phyloP scores from a whole-genome alignment of 2,888 invertebrate species.

The Philopedon plagiatum region DNA sequence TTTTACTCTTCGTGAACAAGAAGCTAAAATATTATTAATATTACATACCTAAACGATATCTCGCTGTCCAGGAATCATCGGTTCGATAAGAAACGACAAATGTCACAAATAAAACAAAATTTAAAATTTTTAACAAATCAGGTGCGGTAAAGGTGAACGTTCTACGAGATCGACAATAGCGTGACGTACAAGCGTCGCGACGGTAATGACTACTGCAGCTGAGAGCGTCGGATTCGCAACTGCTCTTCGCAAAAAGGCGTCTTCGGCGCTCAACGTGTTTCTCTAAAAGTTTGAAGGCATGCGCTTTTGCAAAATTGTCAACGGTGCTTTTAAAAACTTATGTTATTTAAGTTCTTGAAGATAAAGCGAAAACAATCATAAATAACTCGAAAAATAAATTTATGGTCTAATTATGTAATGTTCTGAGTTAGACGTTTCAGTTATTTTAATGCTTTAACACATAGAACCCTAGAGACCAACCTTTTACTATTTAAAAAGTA shows the following conservation, averaged over 20 bases:
- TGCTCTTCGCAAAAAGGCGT: constrained; percentile 44
- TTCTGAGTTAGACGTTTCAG: too few relatives aligned
- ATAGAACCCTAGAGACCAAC: too few relatives aligned
- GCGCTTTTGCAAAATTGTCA: constrained; percentile 26
- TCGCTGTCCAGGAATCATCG: neutral
- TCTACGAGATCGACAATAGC: constrained; percentile 24
- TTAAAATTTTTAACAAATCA: neutral
- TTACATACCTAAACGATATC: neutral
- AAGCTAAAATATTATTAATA: neutral
- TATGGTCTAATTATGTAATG: too few relatives aligned
- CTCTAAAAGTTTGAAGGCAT: constrained; percentile 40
- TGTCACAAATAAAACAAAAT: neutral
- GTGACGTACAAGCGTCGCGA: constrained; percentile 27
- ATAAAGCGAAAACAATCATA: too few relatives aligned
- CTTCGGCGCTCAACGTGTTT: constrained; percentile 39
- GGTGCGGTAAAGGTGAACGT: constrained; percentile 19
- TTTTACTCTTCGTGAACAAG: neutral
- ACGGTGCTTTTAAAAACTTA: neutral
- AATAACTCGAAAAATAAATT: too few relatives aligned
- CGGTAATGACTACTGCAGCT: constrained; percentile 24
- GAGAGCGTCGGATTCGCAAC: constrained; percentile 44
- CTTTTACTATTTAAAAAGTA: too few relatives aligned
- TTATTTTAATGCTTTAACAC: too few relatives aligned
- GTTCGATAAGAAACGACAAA: neutral
- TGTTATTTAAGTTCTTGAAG: neutral